These are phyloP conservation scores for Pemphigus obesinymphae DNA, from an alignment of 1,140 invertebrate species.

Conservation along the genomic window DNA sequence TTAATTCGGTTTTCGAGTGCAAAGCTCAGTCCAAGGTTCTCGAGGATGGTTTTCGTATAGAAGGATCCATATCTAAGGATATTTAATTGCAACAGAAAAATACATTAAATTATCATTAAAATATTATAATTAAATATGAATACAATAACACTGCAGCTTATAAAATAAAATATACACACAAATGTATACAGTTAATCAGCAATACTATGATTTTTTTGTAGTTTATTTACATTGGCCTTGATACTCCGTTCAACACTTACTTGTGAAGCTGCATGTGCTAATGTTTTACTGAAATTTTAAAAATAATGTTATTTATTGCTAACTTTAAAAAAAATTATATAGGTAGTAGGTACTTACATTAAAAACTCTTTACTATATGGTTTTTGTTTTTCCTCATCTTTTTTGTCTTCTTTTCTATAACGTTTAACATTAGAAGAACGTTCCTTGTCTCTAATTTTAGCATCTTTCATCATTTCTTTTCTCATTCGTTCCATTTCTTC, in stretches of 20 bases:
- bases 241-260: slow-evolving; percentile 69
- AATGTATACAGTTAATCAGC: not conserved
- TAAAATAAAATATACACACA: not conserved
- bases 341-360: slow-evolving; percentile 52
- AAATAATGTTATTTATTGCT: slow-evolving; percentile 15
- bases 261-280: slow-evolving; percentile 62
- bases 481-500: slow-evolving; percentile 67
- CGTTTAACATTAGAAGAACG: slow-evolving; percentile 60
- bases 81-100: too few species aligned
- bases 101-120: not conserved
- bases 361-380: slow-evolving; percentile 51
- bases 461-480: slow-evolving; percentile 79
- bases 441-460: slow-evolving; percentile 65
- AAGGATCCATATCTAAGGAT: too few species aligned
- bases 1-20: too few species aligned
- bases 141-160: not conserved
- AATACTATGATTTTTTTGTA: slow-evolving; percentile 55
- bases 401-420: slow-evolving; percentile 61
- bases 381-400: slow-evolving; percentile 55
- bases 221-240: slow-evolving; percentile 74
- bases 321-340: not conserved
- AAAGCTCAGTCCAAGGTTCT: too few species aligned
- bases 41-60: too few species aligned
- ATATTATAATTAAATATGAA: not conserved
- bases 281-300: slow-evolving; percentile 58